Base-by-base conservation (phyloP, 2,888 invertebrate species). In the Neria commutata region DNA sequence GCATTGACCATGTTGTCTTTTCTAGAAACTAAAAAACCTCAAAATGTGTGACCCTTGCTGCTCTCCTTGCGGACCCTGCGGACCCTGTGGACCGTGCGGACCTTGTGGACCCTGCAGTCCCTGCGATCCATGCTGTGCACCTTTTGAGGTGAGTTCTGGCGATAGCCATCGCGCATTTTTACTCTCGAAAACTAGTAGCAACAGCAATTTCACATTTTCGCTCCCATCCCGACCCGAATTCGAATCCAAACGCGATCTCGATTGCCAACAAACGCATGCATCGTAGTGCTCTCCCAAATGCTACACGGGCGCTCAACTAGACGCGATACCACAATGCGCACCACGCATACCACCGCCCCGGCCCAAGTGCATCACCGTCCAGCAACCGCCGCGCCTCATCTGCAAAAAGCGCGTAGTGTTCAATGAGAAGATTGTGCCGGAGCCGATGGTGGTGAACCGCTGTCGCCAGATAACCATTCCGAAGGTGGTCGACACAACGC, bases 381-480 rank as follows among this genome's bases (percentile, higher is more conserved):
- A 80, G 52, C 79, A 79, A 51, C 79, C 78, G 4, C 78, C 80
- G 1, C 74, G 76, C 5, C 61, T 79, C 3, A 72, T 80, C 29
- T 75, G 75, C 60, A 76, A 76, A 66, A 80, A 80, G 62, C 74
- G 76, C 6, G 77, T 80, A n/a, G 74, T 80, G 3, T 77, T 75
- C 58, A 77, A 76, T 29, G 76, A 77, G 61, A 78, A 78, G 63
- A 70, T 77, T 26, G 62, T 79, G 1, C 75, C 72, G 2, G 77
- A 76, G 54, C 77, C 76, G 25, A 77, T 74, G 75, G 75, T 76
- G 11, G 75, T 76, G 11, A 78, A 75, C 68, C 74, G 75, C 14
- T 78, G 77, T 54, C 74, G 75, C 2, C 72, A 76, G 51, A 74
- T 79, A 24, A 76, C 77, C 5, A 74, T 78, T 61, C 79, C 78